Evolutionary conservation across 1,140 invertebrate species (phyloP).

Genomic region (Hermetia illucens): DNA sequence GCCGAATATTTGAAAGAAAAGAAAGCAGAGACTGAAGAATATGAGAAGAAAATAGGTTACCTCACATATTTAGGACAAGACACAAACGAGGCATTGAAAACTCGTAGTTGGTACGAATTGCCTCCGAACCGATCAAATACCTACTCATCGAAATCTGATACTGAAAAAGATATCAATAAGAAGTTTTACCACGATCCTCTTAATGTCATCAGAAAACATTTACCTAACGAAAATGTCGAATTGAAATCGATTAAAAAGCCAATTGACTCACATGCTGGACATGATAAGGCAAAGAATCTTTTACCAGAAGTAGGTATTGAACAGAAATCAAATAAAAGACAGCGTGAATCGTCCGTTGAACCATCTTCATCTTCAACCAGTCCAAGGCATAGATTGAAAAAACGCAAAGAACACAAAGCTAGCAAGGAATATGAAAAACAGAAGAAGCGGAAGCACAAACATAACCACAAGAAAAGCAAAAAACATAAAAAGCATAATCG

Average conservation of each 20-base stretch:
- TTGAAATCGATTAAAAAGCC: background rate
- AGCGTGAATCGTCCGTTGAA: background rate
- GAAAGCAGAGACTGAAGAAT: constrained; percentile 87
- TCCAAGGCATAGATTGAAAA: background rate
- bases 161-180: constrained; percentile 15
- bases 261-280: background rate
- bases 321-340: background rate
- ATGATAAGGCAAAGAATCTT: background rate
- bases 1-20: constrained; percentile 81
- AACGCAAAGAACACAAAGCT: constrained; percentile 9
- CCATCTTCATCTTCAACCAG: too few species aligned
- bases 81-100: constrained; percentile 68
- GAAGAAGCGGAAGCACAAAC: constrained; percentile 15
- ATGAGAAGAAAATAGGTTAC: constrained; percentile 95
- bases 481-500: constrained; percentile 26
- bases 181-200: background rate
- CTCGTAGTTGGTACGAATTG: constrained; percentile 70
- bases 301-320: too few species aligned
- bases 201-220: background rate
- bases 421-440: constrained; percentile 5
- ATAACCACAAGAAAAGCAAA: constrained; percentile 16
- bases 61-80: constrained; percentile 93
- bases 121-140: constrained; percentile 34
- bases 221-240: background rate
- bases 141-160: constrained; percentile 21